Evolutionary conservation across 1,140 invertebrate species (phyloP).

Genomic region (Lasioglossum albipes): DNA sequence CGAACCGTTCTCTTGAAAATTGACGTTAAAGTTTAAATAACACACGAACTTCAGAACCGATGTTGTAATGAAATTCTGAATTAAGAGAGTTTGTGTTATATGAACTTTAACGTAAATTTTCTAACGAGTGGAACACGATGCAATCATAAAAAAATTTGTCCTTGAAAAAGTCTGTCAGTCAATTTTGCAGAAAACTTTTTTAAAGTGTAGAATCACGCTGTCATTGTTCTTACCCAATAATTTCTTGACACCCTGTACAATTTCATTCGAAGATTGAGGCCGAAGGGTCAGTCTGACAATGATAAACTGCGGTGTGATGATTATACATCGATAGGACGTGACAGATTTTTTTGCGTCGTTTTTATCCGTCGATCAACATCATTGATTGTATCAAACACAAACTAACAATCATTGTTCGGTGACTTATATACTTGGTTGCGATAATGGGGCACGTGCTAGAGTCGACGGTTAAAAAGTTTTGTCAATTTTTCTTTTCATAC

Average conservation of each 20-base stretch:
- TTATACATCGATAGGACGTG: background rate
- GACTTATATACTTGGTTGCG: constrained; percentile 24
- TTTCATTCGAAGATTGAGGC: background rate
- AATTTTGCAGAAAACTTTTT: no score
- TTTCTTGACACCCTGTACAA: background rate
- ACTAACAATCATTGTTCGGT: constrained; percentile 18
- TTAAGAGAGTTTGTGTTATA: no score
- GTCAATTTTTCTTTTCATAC: constrained; percentile 27
- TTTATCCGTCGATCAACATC: background rate
- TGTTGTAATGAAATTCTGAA: no score
- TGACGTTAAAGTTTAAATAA: no score
- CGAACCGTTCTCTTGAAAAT: no score
- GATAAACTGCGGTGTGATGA: background rate
- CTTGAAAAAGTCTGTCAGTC: no score
- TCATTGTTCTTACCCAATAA: no score
- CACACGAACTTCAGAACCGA: no score
- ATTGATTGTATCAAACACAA: constrained; percentile 15
- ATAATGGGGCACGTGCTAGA: constrained; percentile 33
- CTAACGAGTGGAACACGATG: no score
- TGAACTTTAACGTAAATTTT: no score
- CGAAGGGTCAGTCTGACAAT: constrained; percentile 8
- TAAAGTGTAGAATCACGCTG: no score
- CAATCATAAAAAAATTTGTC: no score
- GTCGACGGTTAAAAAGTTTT: constrained; percentile 45
- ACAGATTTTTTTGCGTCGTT: background rate